phyloP scores from a whole-genome alignment of 1,140 invertebrate species.

The Spodoptera frugiperda region DNA sequence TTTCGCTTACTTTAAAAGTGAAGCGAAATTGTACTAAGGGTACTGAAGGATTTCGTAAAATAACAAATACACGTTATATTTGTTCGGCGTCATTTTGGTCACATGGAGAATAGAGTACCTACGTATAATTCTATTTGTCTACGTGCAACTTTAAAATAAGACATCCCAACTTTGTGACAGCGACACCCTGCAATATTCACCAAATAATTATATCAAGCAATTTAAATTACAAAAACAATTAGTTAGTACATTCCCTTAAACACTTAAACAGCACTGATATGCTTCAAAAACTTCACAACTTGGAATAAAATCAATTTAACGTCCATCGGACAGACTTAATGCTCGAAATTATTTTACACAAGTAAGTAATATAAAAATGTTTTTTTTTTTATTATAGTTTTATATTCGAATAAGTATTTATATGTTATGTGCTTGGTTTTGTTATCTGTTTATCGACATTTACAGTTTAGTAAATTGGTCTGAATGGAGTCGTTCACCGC shows the following conservation, averaged over 20 bases:
- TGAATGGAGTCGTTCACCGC: neutral
- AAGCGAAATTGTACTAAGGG: too few relatives aligned
- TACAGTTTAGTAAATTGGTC: slow-evolving; percentile 22
- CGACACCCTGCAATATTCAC: slow-evolving; percentile 32
- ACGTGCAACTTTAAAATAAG: slow-evolving; percentile 50
- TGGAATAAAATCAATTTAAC: slow-evolving; percentile 64
- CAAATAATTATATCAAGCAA: slow-evolving; percentile 50
- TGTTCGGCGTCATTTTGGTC: slow-evolving; percentile 69
- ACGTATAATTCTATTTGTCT: slow-evolving; percentile 48
- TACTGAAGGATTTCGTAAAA: slow-evolving; percentile 1
- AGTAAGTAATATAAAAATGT: slow-evolving; percentile 39
- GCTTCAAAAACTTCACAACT: slow-evolving; percentile 73
- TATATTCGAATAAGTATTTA: slow-evolving; percentile 31
- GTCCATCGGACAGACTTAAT: slow-evolving; percentile 57
- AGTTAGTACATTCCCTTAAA: slow-evolving; percentile 43
- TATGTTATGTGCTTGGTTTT: slow-evolving; percentile 38
- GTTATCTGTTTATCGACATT: neutral
- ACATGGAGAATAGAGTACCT: slow-evolving; percentile 73
- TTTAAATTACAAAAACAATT: slow-evolving; percentile 41
- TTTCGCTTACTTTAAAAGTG: too few relatives aligned
- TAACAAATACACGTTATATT: slow-evolving; percentile 7
- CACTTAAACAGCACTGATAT: slow-evolving; percentile 73
- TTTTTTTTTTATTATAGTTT: neutral
- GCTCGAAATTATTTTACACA: slow-evolving; percentile 43
- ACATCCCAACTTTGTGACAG: slow-evolving; percentile 49